These are phyloP conservation scores for Halichoerus grypus DNA, from an alignment of 2,113 vertebrate species.

Conservation along the genomic window DNA sequence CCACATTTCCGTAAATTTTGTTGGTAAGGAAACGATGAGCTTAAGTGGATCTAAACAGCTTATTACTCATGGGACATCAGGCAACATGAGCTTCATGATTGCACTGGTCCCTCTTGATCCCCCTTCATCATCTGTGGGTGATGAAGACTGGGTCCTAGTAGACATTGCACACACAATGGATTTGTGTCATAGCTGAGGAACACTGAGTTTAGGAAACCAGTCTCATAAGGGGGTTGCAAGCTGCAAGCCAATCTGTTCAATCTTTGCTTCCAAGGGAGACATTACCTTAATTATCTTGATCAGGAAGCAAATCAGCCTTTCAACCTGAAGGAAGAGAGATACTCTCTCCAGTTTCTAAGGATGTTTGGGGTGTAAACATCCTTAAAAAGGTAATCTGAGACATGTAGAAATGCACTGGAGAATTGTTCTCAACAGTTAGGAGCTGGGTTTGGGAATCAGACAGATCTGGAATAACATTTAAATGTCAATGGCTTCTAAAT, in stretches of 20 bases:
- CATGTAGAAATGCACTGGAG: neutral
- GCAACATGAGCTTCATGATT: neutral
- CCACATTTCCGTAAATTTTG: neutral
- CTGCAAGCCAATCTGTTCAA: neutral
- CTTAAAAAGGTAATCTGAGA: neutral
- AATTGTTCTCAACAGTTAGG: neutral
- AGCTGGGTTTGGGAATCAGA: neutral
- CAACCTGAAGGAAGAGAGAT: neutral
- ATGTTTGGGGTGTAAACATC: neutral
- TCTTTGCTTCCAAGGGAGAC: neutral
- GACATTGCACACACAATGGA: rapidly evolving
- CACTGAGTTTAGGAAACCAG: neutral
- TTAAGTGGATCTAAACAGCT: neutral
- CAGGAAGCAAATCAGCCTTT: neutral
- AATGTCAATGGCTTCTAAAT: neutral
- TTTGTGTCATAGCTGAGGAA: neutral
- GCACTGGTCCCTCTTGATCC: neutral
- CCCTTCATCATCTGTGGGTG: neutral
- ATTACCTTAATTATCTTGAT: neutral
- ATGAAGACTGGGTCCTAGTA: neutral
- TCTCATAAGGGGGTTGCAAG: neutral
- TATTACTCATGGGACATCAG: neutral
- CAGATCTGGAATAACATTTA: neutral
- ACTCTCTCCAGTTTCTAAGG: neutral
- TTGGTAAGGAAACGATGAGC: neutral